Percentiles rank a stretch among this genome's conserved stretches.
These are phyloP conservation scores for Leptodactylus fallax DNA, from an alignment of 2,797 vertebrate genomes.

Conservation along the genomic window DNA sequence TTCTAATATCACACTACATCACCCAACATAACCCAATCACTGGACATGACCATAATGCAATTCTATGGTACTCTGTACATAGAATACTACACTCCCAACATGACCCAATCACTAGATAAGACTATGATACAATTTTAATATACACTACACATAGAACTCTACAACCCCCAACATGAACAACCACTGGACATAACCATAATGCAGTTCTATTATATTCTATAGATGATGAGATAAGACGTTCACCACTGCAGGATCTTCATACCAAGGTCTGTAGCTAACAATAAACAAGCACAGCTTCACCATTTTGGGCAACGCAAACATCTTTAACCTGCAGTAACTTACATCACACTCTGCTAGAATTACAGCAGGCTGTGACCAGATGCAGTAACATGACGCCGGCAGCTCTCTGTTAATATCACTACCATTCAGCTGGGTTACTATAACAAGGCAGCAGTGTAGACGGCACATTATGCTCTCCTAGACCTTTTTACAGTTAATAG, in stretches of 20 bases:
- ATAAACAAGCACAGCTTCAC: background rate
- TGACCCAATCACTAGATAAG: too few relatives aligned
- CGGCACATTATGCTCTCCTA: background rate
- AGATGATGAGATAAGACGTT: background rate
- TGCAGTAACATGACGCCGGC: background rate
- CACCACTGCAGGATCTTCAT: background rate
- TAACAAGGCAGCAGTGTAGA: background rate
- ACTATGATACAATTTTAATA: too few relatives aligned
- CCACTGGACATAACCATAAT: too few relatives aligned
- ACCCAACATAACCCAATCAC: too few relatives aligned
- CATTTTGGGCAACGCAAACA: background rate
- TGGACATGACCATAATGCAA: too few relatives aligned
- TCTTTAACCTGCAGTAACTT: constrained; percentile 7
- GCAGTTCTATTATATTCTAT: too few relatives aligned
- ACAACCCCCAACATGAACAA: too few relatives aligned
- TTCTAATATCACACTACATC: too few relatives aligned
- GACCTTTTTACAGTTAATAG: background rate
- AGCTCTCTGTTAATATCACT: background rate
- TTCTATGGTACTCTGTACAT: too few relatives aligned
- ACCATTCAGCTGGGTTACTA: background rate
- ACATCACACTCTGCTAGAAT: constrained; percentile 5
- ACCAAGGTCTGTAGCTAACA: background rate
- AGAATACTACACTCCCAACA: too few relatives aligned
- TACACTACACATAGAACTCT: too few relatives aligned
- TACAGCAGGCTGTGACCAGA: constrained; percentile 12